Conservation (phyloP, 1,140 invertebrate species). For the Anastrepha ludens region DNA sequence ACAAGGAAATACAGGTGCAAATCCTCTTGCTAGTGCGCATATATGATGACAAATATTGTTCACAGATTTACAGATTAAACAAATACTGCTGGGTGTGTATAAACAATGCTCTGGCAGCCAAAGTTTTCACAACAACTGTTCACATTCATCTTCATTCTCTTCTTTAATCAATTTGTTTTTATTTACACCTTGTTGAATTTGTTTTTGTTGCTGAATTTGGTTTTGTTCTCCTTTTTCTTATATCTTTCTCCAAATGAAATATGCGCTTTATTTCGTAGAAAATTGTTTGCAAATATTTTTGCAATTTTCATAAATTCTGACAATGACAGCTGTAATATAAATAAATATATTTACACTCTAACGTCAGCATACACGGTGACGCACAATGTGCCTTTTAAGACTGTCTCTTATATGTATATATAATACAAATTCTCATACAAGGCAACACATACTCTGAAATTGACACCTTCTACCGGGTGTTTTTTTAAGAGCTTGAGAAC, state of each 20-base stretch:
- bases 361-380: neutral
- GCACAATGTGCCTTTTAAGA: no score
- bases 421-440: no score
- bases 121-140: neutral
- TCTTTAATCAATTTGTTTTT: slow-evolving; percentile 34
- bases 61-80: slow-evolving; percentile 4
- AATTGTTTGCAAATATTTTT: slow-evolving; percentile 51
- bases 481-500: no score
- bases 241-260: slow-evolving; percentile 26
- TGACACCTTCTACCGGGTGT: no score
- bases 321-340: slow-evolving; percentile 48
- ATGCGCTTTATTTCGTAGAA: slow-evolving; percentile 43
- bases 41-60: slow-evolving; percentile 22
- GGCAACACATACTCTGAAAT: no score
- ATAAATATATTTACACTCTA: slow-evolving; percentile 25
- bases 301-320: slow-evolving; percentile 52
- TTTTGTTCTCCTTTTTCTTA: neutral
- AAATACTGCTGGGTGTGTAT: neutral
- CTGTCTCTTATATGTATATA: no score
- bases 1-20: slow-evolving; percentile 8
- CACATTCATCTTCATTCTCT: neutral
- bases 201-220: neutral
- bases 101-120: neutral
- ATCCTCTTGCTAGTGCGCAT: neutral
- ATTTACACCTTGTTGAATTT: slow-evolving; percentile 23